phyloP scores from a whole-genome alignment of 2,797 vertebrate species.

The Cyprinodon diabolis region DNA sequence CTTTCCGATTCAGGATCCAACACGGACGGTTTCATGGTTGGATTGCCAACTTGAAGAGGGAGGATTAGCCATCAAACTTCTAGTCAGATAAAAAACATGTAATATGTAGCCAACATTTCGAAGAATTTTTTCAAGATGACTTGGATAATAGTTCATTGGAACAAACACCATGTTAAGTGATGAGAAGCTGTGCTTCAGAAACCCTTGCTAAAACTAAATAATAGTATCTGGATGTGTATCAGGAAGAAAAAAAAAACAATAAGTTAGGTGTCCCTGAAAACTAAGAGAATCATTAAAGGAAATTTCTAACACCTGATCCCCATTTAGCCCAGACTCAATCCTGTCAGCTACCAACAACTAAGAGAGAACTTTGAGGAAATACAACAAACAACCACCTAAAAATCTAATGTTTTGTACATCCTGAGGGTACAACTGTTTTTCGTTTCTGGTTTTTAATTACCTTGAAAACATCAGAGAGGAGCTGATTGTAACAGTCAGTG shows the following conservation, averaged over 20 bases:
- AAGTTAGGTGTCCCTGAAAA: background rate
- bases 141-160: background rate
- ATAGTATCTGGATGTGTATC: no score
- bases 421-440: slow-evolving; percentile 7
- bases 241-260: no score
- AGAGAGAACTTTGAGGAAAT: background rate
- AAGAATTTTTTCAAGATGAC: no score
- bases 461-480: slow-evolving; percentile 7
- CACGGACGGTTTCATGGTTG: no score
- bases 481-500: background rate
- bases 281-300: background rate
- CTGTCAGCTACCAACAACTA: background rate
- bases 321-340: background rate
- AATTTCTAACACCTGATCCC: background rate
- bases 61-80: no score
- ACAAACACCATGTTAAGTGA: background rate
- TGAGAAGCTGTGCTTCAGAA: no score
- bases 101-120: no score
- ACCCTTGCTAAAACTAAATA: background rate
- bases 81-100: no score
- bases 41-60: no score
- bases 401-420: background rate
- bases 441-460: background rate
- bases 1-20: no score
- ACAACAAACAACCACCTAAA: background rate